These are phyloP conservation scores for Eurystomus glaucurus DNA, from an alignment of 2,797 vertebrate genomes.

Conservation along the genomic window DNA sequence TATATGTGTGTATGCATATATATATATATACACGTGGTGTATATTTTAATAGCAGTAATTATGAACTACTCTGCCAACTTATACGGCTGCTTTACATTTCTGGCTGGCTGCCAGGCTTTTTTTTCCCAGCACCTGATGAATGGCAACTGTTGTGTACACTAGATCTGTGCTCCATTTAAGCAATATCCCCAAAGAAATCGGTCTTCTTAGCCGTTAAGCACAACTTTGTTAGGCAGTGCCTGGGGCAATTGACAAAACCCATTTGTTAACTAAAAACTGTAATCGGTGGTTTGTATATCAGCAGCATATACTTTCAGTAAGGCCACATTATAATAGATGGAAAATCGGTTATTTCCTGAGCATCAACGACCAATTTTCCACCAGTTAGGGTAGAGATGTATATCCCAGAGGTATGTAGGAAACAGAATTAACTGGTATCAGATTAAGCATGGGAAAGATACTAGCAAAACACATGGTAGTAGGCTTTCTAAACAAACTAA, in stretches of 20 bases:
- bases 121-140: conserved; percentile 77
- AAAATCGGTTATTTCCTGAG: conserved; percentile 84
- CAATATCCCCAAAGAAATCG: conserved; percentile 77
- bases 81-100: conserved; percentile 82
- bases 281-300: conserved; percentile 78
- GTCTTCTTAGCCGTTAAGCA: conserved; percentile 77
- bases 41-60: conserved; percentile 85
- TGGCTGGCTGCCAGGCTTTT: conserved; percentile 73
- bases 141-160: conserved; percentile 74
- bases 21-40: not conserved
- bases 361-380: conserved; percentile 82
- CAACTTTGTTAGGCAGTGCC: conserved; percentile 79
- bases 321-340: conserved; percentile 77
- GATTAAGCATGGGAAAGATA: conserved; percentile 27
- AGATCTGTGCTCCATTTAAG: conserved; percentile 75
- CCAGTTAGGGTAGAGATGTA: conserved; percentile 78
- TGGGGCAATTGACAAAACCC: conserved; percentile 71
- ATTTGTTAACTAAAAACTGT: conserved; percentile 77
- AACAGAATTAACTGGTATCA: conserved; percentile 46
- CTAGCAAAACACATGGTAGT: not conserved
- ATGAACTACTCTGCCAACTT: conserved; percentile 84
- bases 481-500: not conserved
- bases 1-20: conserved; percentile 3
- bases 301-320: conserved; percentile 30
- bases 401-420: conserved; percentile 62